A percentile compares a stretch with the other conserved stretches of the same genome.
phyloP scores from a whole-genome alignment of 2,113 vertebrate species.

The Ariopsis seemanni region DNA sequence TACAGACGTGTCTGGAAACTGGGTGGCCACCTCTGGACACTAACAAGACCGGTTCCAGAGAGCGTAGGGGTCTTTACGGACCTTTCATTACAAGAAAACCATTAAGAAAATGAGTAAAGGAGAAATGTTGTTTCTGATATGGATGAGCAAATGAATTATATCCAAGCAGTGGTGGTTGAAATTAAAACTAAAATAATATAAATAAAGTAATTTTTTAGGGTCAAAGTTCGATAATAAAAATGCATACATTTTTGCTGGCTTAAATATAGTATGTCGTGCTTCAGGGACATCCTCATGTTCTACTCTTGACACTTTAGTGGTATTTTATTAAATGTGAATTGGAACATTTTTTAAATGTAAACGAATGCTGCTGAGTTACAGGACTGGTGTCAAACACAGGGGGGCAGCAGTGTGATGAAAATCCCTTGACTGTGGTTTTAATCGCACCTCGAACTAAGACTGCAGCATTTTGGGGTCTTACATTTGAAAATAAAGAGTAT shows the following conservation, averaged over 20 bases:
- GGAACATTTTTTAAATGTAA: neutral
- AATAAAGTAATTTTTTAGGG: neutral
- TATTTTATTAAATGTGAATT: neutral
- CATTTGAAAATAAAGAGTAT: neutral
- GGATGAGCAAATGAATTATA: neutral
- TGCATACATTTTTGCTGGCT: neutral
- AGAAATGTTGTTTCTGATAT: neutral
- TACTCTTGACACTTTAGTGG: too few species aligned
- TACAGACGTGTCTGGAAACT: constrained; percentile 42
- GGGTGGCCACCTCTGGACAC: constrained; percentile 32
- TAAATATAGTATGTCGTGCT: neutral
- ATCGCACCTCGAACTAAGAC: neutral
- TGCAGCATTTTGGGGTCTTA: neutral
- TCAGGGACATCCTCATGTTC: neutral
- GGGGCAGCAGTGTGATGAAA: constrained; percentile 83
- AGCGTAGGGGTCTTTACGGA: neutral
- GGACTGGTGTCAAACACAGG: constrained; percentile 71
- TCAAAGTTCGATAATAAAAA: neutral
- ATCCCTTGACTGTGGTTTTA: neutral
- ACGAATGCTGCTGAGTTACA: neutral
- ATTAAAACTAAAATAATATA: neutral
- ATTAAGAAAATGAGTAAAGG: neutral
- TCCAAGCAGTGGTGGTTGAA: neutral
- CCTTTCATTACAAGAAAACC: neutral
- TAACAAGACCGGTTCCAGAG: constrained; percentile 12